phyloP scores from a whole-genome alignment of 2,888 invertebrate genomes.

The Entomobrya proxima region DNA sequence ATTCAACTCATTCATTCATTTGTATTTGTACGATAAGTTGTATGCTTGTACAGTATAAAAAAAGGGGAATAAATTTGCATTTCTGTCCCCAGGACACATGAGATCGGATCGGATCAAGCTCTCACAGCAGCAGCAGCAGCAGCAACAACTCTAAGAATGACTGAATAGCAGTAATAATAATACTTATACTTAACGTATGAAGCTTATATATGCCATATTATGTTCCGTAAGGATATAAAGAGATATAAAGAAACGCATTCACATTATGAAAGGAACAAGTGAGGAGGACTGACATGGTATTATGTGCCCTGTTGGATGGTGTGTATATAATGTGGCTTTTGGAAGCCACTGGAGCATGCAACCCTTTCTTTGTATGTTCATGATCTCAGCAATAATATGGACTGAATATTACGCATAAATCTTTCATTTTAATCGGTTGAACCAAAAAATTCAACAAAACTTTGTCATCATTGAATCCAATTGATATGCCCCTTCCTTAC shows the following conservation, averaged over 20 bases:
- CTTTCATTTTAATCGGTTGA: conserved; percentile 65
- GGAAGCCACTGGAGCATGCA: conserved; percentile 74
- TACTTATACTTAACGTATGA: conserved; percentile 45
- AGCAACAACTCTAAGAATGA: conserved; percentile 54
- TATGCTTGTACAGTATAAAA: not conserved
- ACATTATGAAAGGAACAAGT: conserved; percentile 25
- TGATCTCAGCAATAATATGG: conserved; percentile 67
- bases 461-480: conserved; percentile 67
- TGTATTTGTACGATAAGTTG: not conserved
- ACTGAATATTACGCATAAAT: conserved; percentile 62
- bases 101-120: conserved; percentile 66
- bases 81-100: conserved; percentile 67
- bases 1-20: conserved; percentile 4
- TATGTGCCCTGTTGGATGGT: conserved; percentile 66
- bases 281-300: conserved; percentile 51
- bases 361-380: conserved; percentile 72
- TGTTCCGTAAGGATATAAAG: not conserved
- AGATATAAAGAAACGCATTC: not conserved
- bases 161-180: conserved; percentile 51
- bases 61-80: conserved; percentile 64
- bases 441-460: conserved; percentile 56
- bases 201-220: not conserved
- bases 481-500: conserved; percentile 58
- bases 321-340: conserved; percentile 74
- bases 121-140: conserved; percentile 61